Evolutionary conservation across 2,888 invertebrate genomes (phyloP), one percentile per base, ranked within the genome.

Genomic region (Megaustenia siamemsis): DNA sequence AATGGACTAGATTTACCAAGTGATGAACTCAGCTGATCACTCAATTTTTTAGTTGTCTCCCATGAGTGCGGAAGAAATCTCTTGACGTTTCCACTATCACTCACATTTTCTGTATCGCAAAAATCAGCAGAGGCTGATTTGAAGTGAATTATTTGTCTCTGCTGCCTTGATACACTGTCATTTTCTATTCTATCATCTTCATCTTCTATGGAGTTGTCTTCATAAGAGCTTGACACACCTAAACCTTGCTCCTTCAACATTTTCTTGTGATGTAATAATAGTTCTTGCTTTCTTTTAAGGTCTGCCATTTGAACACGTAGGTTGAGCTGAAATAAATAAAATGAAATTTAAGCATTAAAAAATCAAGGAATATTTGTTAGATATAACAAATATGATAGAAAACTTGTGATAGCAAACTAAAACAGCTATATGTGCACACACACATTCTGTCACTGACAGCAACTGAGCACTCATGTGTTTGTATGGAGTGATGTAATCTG

Each of bases 271-370:
- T 95, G 96, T 83, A 96, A 96, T 69, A 98, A 94, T 77, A 97
- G 95, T 93, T 98, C 98, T 93, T 98, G 95, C 93, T 97, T 96
- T 35, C 97, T 95, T 93, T 97, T 98, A 21, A 98, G 95, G 90
- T 97, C 96, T 91, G 98, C 98, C n/a, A 98, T 95, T 93, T 98
- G 98, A 89, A 97, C 97, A 38, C 96, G 96, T 24, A 98, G 96
- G 92, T 98, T 98, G 87, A 86, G 83, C 90, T 91, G 84, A 40
- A 84, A 66, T 63, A 38, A 28, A 32, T 21, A 63, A 18, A 75
- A 18, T 5, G 5, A 79, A 53, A 45, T 43, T 45, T 12, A 45
- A 56, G 4, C 24, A 56, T 4, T 56, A 18, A 56, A 4, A 15
- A 56, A 56, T 21, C 56, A 56, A 21, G 4, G 21, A 56, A 56